These are phyloP conservation scores for Temnothorax unifasciatus DNA, from an alignment of 2,888 invertebrate species.

Conservation along the genomic window DNA sequence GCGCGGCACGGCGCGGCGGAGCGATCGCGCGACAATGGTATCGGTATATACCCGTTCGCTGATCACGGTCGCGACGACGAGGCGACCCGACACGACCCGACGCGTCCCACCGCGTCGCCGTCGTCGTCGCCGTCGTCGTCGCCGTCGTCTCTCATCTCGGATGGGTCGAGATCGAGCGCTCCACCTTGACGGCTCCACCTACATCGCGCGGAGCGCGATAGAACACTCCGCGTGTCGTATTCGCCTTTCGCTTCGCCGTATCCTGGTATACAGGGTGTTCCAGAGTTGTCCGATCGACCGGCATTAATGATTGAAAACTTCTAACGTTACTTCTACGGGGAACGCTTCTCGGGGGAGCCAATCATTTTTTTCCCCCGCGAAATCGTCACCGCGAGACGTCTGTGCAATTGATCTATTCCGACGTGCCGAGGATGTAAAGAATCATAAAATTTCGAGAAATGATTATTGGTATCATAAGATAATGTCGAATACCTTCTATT, in stretches of 20 bases:
- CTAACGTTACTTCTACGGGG: neutral
- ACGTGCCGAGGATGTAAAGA: too few relatives aligned
- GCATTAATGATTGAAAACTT: too few relatives aligned
- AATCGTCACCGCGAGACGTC: neutral
- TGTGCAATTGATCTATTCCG: neutral
- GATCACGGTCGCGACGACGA: conserved; percentile 28
- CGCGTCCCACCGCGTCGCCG: neutral
- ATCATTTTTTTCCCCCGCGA: neutral
- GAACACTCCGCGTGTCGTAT: conserved; percentile 17
- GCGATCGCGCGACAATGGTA: conserved; percentile 79
- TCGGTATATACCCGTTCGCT: conserved; percentile 59
- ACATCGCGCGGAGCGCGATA: conserved; percentile 39
- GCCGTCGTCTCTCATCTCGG: conserved; percentile 23
- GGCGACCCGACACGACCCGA: conserved; percentile 1
- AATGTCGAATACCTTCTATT: neutral
- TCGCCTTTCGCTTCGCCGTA: conserved; percentile 52
- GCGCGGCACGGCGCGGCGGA: neutral
- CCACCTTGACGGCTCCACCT: conserved; percentile 56
- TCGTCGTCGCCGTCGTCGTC: neutral
- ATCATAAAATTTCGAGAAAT: neutral
- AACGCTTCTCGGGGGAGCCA: neutral
- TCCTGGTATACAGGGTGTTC: conserved; percentile 50
- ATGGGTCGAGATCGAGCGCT: conserved; percentile 50
- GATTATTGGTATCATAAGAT: neutral
- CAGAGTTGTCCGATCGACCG: neutral